phyloP scores from a whole-genome alignment of 1,140 invertebrate species.

The Caenorhabditis latens region DNA sequence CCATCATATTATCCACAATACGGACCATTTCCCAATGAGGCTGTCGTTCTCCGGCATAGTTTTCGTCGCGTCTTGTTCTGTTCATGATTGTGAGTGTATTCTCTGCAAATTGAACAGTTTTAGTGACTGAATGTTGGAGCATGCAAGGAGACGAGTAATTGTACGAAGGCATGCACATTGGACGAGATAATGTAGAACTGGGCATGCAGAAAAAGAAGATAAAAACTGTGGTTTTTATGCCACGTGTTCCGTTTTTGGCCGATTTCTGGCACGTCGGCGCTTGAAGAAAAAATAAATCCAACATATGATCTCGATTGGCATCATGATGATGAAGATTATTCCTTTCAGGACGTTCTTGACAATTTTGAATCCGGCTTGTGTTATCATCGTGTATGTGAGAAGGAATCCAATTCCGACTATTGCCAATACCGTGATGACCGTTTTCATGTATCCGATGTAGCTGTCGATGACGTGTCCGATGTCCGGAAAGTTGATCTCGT shows the following conservation, averaged over 20 bases:
- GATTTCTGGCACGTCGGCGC: neutral
- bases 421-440: neutral
- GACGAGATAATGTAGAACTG: too few relatives aligned
- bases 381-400: neutral
- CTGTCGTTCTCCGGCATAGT: too few relatives aligned
- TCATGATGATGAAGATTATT: neutral
- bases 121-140: too few relatives aligned
- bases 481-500: neutral
- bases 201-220: too few relatives aligned
- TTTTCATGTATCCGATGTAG: neutral
- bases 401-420: neutral
- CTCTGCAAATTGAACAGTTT: too few relatives aligned
- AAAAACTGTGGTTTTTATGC: neutral
- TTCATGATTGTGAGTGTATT: too few relatives aligned
- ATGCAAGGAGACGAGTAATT: too few relatives aligned
- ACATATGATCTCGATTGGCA: neutral
- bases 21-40: too few relatives aligned
- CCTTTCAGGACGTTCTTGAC: neutral
- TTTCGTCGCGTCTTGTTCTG: too few relatives aligned
- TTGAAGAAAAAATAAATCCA: neutral
- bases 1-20: too few relatives aligned
- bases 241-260: neutral
- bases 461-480: neutral
- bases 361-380: neutral
- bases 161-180: too few relatives aligned